These are phyloP conservation scores for Mus spretus DNA, from an alignment of 2,797 vertebrate species.

Conservation along the genomic window DNA sequence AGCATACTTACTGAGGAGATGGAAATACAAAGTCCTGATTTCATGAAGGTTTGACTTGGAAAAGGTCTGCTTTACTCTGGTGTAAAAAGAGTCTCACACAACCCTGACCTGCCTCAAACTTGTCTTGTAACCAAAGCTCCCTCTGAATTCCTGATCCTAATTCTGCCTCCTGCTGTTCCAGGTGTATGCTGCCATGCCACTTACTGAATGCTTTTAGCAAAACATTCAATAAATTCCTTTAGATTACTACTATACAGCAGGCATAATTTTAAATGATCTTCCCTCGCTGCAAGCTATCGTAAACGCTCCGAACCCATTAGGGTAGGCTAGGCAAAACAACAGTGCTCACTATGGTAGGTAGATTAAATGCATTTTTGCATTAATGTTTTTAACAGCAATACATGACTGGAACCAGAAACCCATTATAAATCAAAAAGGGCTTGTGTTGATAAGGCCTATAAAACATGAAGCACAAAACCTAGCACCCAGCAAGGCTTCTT, in stretches of 20 bases:
- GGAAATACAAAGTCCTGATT: not conserved
- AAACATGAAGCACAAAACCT: not conserved
- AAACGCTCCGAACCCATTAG: not conserved
- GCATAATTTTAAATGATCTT: not conserved
- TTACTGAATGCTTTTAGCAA: not conserved
- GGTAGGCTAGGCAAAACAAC: not conserved
- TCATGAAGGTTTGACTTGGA: not conserved
- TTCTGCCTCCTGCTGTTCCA: not conserved
- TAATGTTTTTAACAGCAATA: not conserved
- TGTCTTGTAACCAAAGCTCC: not conserved
- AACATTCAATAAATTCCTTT: not conserved
- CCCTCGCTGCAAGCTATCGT: not conserved
- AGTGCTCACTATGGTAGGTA: too few relatives aligned
- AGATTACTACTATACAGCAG: not conserved
- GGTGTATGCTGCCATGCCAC: not conserved
- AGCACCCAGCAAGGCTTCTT: not conserved
- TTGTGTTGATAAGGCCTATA: not conserved
- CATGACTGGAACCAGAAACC: not conserved
- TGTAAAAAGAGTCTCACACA: not conserved
- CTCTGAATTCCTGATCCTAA: not conserved
- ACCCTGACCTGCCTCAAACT: not conserved
- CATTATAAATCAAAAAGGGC: not conserved
- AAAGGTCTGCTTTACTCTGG: not conserved
- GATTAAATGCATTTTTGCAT: not conserved
- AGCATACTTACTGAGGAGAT: not conserved